Evolutionary conservation across 2,113 vertebrate genomes (phyloP), one percentile per base, ranked within the genome.

Genomic region (Chunga burmeisteri): DNA sequence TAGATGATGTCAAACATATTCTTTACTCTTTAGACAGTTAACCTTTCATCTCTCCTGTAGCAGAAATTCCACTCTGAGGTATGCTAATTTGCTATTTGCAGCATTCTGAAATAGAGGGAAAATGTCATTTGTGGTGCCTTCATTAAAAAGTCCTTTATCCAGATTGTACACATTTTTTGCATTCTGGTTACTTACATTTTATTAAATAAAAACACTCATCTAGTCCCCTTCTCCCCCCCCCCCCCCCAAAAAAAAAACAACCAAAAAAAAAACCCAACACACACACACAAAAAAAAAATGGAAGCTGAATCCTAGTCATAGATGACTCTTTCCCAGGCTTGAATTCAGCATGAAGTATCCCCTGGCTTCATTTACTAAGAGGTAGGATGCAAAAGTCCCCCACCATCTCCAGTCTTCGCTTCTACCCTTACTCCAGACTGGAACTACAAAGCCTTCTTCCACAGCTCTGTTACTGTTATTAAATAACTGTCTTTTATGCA

Each of bases 1-100:
- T 97, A 98, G 96, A 98, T 97, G 96, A 98, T 97, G 98, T 98
- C 96, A 98, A 85, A 98, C 94, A 96, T 98, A 98, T 95, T 98
- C 97, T 98, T 98, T 96, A 95, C 87, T 98, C 95, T 97, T 98
- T 94, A 97, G 97, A 97, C 93, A 96, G 98, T 98, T 98, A 98
- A 98, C 97, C 97, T 98, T 98, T 98, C 97, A 97, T 98, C 97
- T 97, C 92, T 98, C 87, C 90, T 42, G 63, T 77, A 97, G 92
- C 88, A 97, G 97, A 97, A 98, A 98, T 97, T 97, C 97, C 93
- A 93, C 81, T 97, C 91, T 26, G 74, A 97, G 92, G 83, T 94
- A 98, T 97, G 96, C 96, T 98, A 97, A 98, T 98, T 98, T 97
- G 96, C 94, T 98, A 92, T 97, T 98, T 97, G 85, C 96, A 97